phyloP scores from a whole-genome alignment of 2,797 vertebrate genomes.

The Uromys caudimaculatus region DNA sequence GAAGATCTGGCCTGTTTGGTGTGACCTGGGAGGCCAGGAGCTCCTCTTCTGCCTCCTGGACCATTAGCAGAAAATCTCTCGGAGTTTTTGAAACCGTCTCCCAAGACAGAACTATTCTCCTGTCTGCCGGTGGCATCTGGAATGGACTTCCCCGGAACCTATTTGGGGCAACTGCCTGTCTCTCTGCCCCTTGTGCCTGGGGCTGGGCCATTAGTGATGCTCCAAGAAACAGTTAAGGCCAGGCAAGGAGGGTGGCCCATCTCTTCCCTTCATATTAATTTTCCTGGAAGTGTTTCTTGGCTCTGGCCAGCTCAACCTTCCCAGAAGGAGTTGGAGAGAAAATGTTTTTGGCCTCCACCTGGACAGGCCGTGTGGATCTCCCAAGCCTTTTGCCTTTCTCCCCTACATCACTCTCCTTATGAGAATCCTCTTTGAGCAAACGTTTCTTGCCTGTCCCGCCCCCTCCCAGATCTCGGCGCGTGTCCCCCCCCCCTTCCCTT shows the following conservation, averaged over 20 bases:
- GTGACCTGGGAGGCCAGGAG: conserved; percentile 62
- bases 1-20: conserved; percentile 66
- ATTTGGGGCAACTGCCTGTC: conserved; percentile 30
- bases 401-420: conserved; percentile 76
- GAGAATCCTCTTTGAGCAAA: conserved; percentile 85
- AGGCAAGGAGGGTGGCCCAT: conserved; percentile 66
- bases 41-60: conserved; percentile 57
- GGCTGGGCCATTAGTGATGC: neutral
- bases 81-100: conserved; percentile 78
- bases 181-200: neutral
- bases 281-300: conserved; percentile 81
- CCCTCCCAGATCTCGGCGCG: conserved; percentile 79
- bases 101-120: conserved; percentile 76
- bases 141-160: conserved; percentile 60
- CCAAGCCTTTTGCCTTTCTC: conserved; percentile 83
- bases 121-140: conserved; percentile 75
- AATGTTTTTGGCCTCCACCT: conserved; percentile 78
- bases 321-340: conserved; percentile 81
- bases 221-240: neutral
- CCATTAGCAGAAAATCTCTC: conserved; percentile 76
- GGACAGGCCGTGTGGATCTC: conserved; percentile 77
- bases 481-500: conserved; percentile 82
- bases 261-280: conserved; percentile 74
- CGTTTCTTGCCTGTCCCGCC: conserved; percentile 71
- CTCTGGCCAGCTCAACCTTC: conserved; percentile 79